Base-by-base conservation (phyloP, 2,113 vertebrate species). In the Sorex fumeus region DNA sequence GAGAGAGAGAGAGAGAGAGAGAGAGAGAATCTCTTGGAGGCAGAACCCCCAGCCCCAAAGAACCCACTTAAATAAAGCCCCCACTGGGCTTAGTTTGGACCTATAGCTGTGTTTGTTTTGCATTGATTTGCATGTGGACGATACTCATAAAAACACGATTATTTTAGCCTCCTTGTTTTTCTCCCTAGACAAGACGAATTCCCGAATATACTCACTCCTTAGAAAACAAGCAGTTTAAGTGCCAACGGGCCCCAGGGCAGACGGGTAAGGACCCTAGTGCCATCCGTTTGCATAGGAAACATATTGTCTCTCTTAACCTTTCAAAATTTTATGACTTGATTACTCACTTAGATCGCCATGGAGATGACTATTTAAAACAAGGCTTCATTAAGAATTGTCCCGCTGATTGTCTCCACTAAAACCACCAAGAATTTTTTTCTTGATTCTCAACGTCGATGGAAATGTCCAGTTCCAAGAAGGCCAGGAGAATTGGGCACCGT, bases 341-440 rank as follows among this genome's bases (percentile, higher is more conserved):
- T 96, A 96, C 80, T 97, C 95, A 97, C 88, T 60, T 27, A 91
- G 12, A 84, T 92, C 87, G 40, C 91, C 74, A 84, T 93, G 88
- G 84, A 36, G 57, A 90, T 60, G 21, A 25, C 28, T 53, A 32
- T 43, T 70, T 66, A 15, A 85, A 90, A 90, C n/a, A 82, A 60
- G 12, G 4, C 27, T 88, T 84, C 27, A 47, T 88, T 79, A 88
- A 43, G 40, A 76, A 84, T 90, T 27, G 50, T 83, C 85, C 76
- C 34, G 45, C 71, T 30, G 40, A 94, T 94, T 91, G 93, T 93
- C 91, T 96, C 76, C 9, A 27, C 69, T 43, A 88, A 93, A 95
- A 91, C 16, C n/a, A 60, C 45, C 47, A 43, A 27, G 19, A 32
- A 60, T 70, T 88, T 94, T 94, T 86, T 89, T 70, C 50, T 19